Evolutionary conservation across 2,888 invertebrate genomes (phyloP), one percentile per base, ranked within the genome.

Genomic region (Gari tellinella): DNA sequence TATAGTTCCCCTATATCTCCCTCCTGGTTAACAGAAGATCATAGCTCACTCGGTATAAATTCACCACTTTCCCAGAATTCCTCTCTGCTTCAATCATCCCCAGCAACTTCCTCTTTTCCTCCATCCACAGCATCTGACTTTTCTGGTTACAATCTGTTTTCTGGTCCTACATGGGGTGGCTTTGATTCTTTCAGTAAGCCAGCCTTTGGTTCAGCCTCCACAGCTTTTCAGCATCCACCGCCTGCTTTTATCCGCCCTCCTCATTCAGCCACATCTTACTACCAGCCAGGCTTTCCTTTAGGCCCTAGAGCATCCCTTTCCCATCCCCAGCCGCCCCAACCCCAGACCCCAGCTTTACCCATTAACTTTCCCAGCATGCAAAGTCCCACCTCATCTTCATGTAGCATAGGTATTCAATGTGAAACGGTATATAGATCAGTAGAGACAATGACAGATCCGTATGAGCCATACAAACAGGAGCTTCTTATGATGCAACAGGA

Each of bases 381-480:
- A 31, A 7, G 5, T 31, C 4, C 31, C 4, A 7, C 31, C 31
- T 10, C 31, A 10, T 31, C 10, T 31, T 7, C 4, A 10, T 31
- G 31, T 31, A 10, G 10, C 5, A 31, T 7, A 31, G 31, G 31
- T 7, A 31, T 31, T 7, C 31, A 31, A 10, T 31, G 31, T 31
- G 31, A 31, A 10, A 52, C 53, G 41, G 49, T 19, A 25, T 46
- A 26, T 31, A 57, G 41, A n/a, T 40, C 48, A 17, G 51, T 43
- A 7, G 68, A 58, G 31, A 63, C 67, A 8, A 78, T 80, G 67
- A 83, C 83, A 21, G 83, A 83, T 14, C 61, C 65, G 1, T 80
- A 76, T 64, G 78, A 83, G 48, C 78, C 78, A 1, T 72, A 56
- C 19, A 81, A 80, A 31, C 60, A 58, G 14, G 73, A 74, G 45